These are phyloP conservation scores for Cyphomyrmex costatus DNA, from an alignment of 1,140 invertebrate species.

Conservation along the genomic window DNA sequence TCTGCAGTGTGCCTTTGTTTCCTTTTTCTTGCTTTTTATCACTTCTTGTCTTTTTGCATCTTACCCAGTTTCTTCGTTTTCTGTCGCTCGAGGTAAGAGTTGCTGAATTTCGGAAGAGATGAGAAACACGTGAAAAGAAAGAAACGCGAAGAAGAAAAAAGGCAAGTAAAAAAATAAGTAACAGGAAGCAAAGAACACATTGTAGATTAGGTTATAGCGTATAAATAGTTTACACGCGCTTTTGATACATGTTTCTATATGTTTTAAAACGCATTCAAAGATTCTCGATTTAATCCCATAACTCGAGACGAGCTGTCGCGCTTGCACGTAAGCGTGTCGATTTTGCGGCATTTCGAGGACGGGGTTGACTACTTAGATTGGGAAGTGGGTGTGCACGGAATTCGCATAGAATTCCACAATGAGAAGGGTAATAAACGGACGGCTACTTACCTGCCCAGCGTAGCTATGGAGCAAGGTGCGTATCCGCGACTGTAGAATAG, in stretches of 20 bases:
- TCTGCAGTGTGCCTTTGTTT: too few relatives aligned
- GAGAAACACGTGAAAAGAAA: too few relatives aligned
- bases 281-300: conserved; percentile 98
- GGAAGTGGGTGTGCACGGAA: conserved; percentile 98
- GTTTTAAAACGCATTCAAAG: conserved; percentile 96
- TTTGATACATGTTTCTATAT: conserved; percentile 23
- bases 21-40: too few relatives aligned
- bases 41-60: too few relatives aligned
- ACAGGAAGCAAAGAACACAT: too few relatives aligned
- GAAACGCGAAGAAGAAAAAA: too few relatives aligned
- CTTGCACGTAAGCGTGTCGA: conserved; percentile 98
- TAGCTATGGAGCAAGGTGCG: conserved; percentile 98
- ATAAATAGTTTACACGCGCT: neutral
- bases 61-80: too few relatives aligned
- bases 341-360: conserved; percentile 98
- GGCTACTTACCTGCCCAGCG: conserved; percentile 99
- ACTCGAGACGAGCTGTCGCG: conserved; percentile 96
- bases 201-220: neutral
- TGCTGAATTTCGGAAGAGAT: too few relatives aligned
- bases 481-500: conserved; percentile 30
- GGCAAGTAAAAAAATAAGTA: too few relatives aligned
- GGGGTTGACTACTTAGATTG: conserved; percentile 98
- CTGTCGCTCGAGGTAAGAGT: too few relatives aligned
- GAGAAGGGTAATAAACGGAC: conserved; percentile 98
- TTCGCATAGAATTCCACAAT: conserved; percentile 98